Base-by-base conservation (phyloP, 2,113 vertebrate species). In the Noctilio leporinus region DNA sequence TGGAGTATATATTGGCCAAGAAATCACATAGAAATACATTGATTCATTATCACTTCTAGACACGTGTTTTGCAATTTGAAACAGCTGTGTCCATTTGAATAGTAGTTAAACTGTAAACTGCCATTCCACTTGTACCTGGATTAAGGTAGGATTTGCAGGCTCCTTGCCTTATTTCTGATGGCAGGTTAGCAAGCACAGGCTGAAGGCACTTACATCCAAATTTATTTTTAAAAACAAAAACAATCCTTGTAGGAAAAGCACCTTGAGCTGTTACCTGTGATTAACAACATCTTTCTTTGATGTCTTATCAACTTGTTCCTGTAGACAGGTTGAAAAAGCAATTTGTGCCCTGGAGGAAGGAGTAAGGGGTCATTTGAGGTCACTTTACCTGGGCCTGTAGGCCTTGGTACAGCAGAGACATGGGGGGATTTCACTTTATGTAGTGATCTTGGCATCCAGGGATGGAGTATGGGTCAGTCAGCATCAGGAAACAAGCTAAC, bases 171-270 rank as follows among this genome's bases (percentile, higher is more conserved):
- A 24, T 30, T 89, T 59, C 33, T 77, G 33, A 26, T 28, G 1
- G 0, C 10, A 19, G 8, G 10, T 85, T 80, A 65, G 77, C 19
- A 96, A 85, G 57, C 45, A 38, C 5, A 45, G 24, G 24, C 7
- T 14, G 20, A 78, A 95, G 69, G 30, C 22, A 53, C 38, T 64
- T 30, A 53, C 80, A n/a, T 47, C 70, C 65, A 76, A 86, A 77
- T 87, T 20, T 16, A 49, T 51, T 93, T 95, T 87, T 55, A 47
- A 82, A 89, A 93, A 87, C 91, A 53, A 81, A 91, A 55, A 65
- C 76, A 47, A 81, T 47, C 70, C 30, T 49, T 67, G 55, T 67
- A 49, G 62, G 43, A 95, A 76, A 8, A 45, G 85, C 81, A 49
- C 35, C 40, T 55, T 70, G 33, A 55, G 75, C 87, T 53, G 78